phyloP scores from a whole-genome alignment of 2,888 invertebrate species.

The Microplitis deprimator region DNA sequence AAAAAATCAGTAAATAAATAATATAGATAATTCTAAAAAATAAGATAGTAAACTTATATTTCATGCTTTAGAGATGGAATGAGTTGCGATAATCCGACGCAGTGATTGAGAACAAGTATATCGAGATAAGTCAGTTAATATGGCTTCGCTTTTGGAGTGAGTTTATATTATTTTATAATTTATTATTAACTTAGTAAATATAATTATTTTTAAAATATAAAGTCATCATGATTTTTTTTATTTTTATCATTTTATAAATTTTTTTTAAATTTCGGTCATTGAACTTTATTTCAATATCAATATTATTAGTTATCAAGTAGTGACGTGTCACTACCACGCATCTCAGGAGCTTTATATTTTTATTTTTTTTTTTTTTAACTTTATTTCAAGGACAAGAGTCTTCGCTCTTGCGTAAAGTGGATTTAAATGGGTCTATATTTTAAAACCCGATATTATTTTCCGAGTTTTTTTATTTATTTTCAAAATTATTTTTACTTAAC shows the following conservation, averaged over 20 bases:
- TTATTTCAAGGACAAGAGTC: not conserved
- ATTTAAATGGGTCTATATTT: not conserved
- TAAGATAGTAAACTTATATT: not conserved
- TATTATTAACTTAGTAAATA: not conserved
- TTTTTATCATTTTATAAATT: not conserved
- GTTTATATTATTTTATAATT: conserved; percentile 1
- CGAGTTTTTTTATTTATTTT: not conserved
- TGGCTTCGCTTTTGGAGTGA: conserved; percentile 38
- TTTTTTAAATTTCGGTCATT: not conserved
- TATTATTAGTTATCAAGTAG: conserved; percentile 4
- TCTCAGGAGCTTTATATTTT: not conserved
- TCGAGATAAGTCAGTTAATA: conserved; percentile 25
- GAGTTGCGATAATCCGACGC: not conserved
- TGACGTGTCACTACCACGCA: conserved; percentile 15
- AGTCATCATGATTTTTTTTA: not conserved
- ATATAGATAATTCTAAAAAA: not conserved
- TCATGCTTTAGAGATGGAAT: not conserved
- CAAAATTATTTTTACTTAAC: not conserved
- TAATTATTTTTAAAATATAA: not conserved
- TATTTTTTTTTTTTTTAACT: not conserved
- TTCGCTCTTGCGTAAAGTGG: not conserved
- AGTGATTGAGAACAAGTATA: not conserved
- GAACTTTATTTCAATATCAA: not conserved
- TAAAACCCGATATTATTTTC: not conserved
- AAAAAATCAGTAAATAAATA: not conserved